Conservation (phyloP, 2,797 vertebrate genomes). For the Gobio occitaniae region DNA sequence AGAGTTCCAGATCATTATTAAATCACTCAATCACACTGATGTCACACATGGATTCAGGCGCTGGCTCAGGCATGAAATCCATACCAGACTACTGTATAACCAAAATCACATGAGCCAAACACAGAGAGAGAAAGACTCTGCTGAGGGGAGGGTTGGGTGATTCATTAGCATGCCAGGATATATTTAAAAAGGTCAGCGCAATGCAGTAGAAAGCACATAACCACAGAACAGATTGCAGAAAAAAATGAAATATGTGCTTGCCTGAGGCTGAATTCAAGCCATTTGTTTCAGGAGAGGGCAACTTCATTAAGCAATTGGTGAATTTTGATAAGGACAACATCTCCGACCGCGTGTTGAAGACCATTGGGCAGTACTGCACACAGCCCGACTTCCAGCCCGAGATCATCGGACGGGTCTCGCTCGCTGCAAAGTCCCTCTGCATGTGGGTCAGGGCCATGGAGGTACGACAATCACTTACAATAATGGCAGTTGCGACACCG, state of each 20-base stretch:
- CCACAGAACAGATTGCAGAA: slow-evolving; percentile 24
- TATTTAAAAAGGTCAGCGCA: slow-evolving; percentile 46
- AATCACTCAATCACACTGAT: slow-evolving; percentile 49
- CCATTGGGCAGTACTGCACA: slow-evolving; percentile 84
- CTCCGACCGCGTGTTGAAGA: slow-evolving; percentile 87
- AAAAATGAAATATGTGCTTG: slow-evolving; percentile 31
- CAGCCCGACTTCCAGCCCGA: slow-evolving; percentile 88
- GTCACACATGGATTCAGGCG: slow-evolving; percentile 30
- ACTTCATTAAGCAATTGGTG: slow-evolving; percentile 90
- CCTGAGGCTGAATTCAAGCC: slow-evolving; percentile 30
- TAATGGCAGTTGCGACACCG: background rate
- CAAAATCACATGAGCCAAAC: slow-evolving; percentile 22
- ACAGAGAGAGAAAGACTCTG: slow-evolving; percentile 18
- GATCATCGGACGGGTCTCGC: slow-evolving; percentile 87
- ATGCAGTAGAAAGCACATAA: slow-evolving; percentile 27
- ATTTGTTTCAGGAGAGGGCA: slow-evolving; percentile 81
- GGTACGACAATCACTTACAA: slow-evolving; percentile 67
- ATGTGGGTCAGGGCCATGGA: slow-evolving; percentile 96
- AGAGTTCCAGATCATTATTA: slow-evolving; percentile 44
- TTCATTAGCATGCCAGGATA: slow-evolving; percentile 41
- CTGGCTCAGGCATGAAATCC: slow-evolving; percentile 38
- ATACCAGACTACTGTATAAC: slow-evolving; percentile 38
- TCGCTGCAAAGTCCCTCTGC: slow-evolving; percentile 90
- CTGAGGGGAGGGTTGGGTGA: slow-evolving; percentile 2
- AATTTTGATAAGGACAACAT: slow-evolving; percentile 92